These are phyloP conservation scores for Nicator chloris DNA, from an alignment of 2,113 vertebrate genomes.

Conservation along the genomic window DNA sequence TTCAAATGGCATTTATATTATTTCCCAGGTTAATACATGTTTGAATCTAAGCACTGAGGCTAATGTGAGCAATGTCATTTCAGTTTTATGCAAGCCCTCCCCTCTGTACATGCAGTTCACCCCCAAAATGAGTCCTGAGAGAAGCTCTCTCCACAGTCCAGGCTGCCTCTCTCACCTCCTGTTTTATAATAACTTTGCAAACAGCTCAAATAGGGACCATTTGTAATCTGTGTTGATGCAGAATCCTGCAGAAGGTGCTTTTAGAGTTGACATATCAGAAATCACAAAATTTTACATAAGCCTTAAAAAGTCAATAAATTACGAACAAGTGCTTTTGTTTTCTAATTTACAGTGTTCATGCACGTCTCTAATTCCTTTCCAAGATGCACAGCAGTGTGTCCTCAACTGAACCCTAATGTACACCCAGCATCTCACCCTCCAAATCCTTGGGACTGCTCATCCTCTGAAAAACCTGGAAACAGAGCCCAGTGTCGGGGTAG, in stretches of 20 bases:
- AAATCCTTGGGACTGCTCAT: neutral
- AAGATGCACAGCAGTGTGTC: neutral
- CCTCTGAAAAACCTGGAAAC: neutral
- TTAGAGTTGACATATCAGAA: neutral
- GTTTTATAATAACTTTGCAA: neutral
- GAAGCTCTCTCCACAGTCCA: neutral
- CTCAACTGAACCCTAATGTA: neutral
- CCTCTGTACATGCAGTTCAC: neutral
- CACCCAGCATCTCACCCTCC: neutral
- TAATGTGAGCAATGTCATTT: neutral
- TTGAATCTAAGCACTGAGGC: neutral
- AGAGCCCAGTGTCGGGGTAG: neutral
- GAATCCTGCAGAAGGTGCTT: neutral
- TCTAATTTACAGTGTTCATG: neutral
- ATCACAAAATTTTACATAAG: neutral
- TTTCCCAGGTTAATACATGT: conserved; percentile 33
- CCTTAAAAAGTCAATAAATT: neutral
- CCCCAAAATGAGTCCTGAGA: neutral
- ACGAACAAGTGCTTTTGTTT: neutral
- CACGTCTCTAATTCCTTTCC: neutral
- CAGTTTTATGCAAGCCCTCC: neutral
- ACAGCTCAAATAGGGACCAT: neutral
- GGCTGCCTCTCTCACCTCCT: neutral
- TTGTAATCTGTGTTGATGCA: neutral
- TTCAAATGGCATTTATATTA: conserved; percentile 39